phyloP scores from a whole-genome alignment of 1,140 invertebrate species.

The Neelides sp. region DNA sequence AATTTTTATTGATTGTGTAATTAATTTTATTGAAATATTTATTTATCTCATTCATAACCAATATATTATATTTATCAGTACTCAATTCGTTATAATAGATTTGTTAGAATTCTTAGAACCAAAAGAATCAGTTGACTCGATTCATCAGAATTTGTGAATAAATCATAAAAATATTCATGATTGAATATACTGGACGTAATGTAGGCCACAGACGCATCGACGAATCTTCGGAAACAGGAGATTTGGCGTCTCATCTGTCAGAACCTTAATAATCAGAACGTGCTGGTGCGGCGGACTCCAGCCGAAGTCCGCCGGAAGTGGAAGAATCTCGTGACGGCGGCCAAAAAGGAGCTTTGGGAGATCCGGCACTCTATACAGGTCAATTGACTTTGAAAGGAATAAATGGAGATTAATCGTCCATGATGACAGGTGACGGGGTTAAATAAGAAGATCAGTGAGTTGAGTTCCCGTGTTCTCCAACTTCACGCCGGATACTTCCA shows the following conservation, averaged over 20 bases:
- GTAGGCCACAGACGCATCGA: constrained; percentile 27
- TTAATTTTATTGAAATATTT: too few species aligned
- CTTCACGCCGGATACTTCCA: constrained; percentile 20
- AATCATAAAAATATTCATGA: too few species aligned
- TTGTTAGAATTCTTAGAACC: too few species aligned
- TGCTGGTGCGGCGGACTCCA: constrained; percentile 27
- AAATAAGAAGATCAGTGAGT: constrained; percentile 25
- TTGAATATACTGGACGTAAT: background rate
- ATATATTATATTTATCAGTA: too few species aligned
- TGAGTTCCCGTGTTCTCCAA: constrained; percentile 29
- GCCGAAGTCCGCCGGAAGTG: constrained; percentile 31
- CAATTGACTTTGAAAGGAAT: constrained; percentile 10
- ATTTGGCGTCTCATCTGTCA: constrained; percentile 31
- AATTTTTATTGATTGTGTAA: too few species aligned
- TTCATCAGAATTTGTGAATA: too few species aligned
- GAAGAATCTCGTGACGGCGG: constrained; percentile 31
- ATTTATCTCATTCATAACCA: too few species aligned
- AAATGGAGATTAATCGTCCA: background rate
- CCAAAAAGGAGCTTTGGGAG: constrained; percentile 31
- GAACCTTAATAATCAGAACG: constrained; percentile 29
- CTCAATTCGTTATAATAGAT: too few species aligned
- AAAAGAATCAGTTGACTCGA: too few species aligned
- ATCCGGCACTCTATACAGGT: constrained; percentile 28
- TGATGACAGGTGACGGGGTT: constrained; percentile 1
- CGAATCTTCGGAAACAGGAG: constrained; percentile 30